phyloP scores from a whole-genome alignment of 2,797 vertebrate species.

The Spea hammondii region DNA sequence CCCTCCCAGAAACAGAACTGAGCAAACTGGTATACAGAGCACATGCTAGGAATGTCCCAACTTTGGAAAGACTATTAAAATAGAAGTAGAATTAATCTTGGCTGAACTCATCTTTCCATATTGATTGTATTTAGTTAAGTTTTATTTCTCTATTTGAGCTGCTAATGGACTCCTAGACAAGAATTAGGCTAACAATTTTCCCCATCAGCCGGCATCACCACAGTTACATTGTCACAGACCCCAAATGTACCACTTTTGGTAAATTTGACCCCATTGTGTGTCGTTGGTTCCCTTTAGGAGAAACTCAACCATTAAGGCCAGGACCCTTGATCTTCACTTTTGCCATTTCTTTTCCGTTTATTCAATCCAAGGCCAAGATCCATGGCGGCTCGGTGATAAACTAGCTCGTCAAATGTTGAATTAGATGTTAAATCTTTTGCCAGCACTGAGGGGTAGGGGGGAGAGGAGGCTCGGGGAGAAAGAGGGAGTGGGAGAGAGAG shows the following conservation, averaged over 20 bases:
- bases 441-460: constrained; percentile 38
- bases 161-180: too few relatives aligned
- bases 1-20: too few relatives aligned
- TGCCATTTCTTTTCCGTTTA: constrained; percentile 22
- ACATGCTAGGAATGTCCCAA: too few relatives aligned
- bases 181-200: too few relatives aligned
- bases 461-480: constrained; percentile 18
- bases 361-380: constrained; percentile 40
- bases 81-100: too few relatives aligned
- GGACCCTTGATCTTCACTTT: not conserved
- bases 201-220: too few relatives aligned
- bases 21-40: too few relatives aligned
- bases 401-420: constrained; percentile 41
- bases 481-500: constrained; percentile 15
- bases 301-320: not conserved
- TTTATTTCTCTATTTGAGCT: too few relatives aligned
- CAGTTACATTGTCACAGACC: too few relatives aligned
- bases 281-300: not conserved
- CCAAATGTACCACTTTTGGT: not conserved
- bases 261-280: not conserved
- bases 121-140: too few relatives aligned
- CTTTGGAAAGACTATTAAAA: too few relatives aligned
- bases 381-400: constrained; percentile 40
- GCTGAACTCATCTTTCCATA: too few relatives aligned
- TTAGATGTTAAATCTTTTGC: constrained; percentile 54